A percentile compares a stretch with the other conserved stretches of the same genome.
These are phyloP conservation scores for Andrena marginata DNA, from an alignment of 2,888 invertebrate species.

Conservation along the genomic window DNA sequence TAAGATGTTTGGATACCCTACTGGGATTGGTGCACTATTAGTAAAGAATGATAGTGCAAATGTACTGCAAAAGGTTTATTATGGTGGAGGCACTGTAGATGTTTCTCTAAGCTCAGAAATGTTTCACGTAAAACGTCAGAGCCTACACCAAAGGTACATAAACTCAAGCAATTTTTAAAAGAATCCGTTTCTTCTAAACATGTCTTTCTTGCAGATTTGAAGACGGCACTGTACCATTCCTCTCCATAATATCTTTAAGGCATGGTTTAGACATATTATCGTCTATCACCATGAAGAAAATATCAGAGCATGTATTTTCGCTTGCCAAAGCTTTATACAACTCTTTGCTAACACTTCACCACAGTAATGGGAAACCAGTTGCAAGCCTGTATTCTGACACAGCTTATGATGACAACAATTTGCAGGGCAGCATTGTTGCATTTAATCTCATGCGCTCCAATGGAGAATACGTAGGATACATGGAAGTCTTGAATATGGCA, in stretches of 20 bases:
- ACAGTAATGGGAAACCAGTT: constrained; percentile 90
- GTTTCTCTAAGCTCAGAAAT: constrained; percentile 91
- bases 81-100: constrained; percentile 97
- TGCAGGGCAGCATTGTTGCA: constrained; percentile 94
- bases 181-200: background rate
- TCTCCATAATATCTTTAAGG: constrained; percentile 92
- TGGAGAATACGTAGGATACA: constrained; percentile 94
- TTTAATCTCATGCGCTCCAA: constrained; percentile 94
- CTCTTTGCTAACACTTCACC: constrained; percentile 88
- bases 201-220: constrained; percentile 90
- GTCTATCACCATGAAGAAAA: constrained; percentile 87
- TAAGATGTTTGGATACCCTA: constrained; percentile 98
- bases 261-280: constrained; percentile 93
- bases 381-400: constrained; percentile 91
- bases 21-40: constrained; percentile 96
- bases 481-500: constrained; percentile 96
- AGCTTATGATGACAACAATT: constrained; percentile 87
- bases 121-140: constrained; percentile 90
- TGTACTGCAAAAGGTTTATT: constrained; percentile 90
- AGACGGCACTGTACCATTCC: constrained; percentile 96
- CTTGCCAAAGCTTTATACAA: constrained; percentile 91
- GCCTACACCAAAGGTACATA: constrained; percentile 90
- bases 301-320: constrained; percentile 91
- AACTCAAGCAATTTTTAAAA: constrained; percentile 46
- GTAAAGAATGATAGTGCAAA: constrained; percentile 89